Conservation (phyloP, 1,140 invertebrate genomes). For the Micrasema minimum region DNA sequence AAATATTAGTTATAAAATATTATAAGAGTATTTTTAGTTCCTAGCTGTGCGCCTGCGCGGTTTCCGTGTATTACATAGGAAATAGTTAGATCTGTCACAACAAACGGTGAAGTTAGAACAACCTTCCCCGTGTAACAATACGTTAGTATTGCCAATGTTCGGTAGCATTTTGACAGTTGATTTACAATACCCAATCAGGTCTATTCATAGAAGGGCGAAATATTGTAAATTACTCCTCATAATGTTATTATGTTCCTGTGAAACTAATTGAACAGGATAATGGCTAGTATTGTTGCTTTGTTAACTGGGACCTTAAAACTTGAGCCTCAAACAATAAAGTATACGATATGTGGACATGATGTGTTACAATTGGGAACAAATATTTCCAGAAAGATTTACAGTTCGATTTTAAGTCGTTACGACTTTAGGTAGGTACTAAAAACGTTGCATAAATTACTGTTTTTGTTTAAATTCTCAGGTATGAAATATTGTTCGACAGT, state of each 20-base stretch:
- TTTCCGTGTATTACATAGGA: slow-evolving; percentile 19
- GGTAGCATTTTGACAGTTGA: slow-evolving; percentile 36
- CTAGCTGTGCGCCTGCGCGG: not conserved
- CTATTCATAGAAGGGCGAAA: slow-evolving; percentile 36
- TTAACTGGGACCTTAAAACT: slow-evolving; percentile 33
- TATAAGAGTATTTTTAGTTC: no score
- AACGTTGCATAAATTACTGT: slow-evolving; percentile 28
- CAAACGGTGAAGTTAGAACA: slow-evolving; percentile 1
- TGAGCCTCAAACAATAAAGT: slow-evolving; percentile 18
- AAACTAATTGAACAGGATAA: slow-evolving; percentile 46
- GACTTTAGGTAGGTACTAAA: slow-evolving; percentile 23
- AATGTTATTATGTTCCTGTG: slow-evolving; percentile 38
- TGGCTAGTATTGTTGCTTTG: slow-evolving; percentile 32
- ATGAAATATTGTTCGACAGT: no score
- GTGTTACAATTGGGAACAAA: slow-evolving; percentile 32
- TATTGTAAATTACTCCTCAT: slow-evolving; percentile 41
- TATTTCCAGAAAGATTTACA: slow-evolving; percentile 41
- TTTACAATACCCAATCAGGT: slow-evolving; percentile 40
- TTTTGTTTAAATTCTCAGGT: not conserved
- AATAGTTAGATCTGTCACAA: slow-evolving; percentile 36
- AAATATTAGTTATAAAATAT: no score
- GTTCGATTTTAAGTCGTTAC: slow-evolving; percentile 25
- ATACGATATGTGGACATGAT: slow-evolving; percentile 30
- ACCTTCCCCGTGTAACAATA: slow-evolving; percentile 28
- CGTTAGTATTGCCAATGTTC: slow-evolving; percentile 6